These are phyloP conservation scores for Cyanocitta stelleri DNA, from an alignment of 2,113 vertebrate genomes.

Conservation along the genomic window DNA sequence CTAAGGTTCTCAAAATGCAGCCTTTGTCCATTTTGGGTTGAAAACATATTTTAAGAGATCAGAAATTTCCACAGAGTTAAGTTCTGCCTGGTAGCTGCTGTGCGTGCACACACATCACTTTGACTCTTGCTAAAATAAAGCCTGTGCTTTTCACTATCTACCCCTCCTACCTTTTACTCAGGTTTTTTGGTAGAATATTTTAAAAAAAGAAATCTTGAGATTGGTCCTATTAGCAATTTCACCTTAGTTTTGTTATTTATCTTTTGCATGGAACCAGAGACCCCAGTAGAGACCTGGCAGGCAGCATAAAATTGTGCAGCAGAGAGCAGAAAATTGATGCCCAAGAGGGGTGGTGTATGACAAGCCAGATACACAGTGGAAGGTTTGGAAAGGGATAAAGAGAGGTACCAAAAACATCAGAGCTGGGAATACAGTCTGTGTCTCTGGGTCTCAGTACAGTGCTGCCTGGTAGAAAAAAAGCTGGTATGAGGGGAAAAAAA, in stretches of 20 bases:
- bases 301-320: not conserved
- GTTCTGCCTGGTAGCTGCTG: not conserved
- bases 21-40: not conserved
- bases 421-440: not conserved
- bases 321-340: not conserved
- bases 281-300: fast-evolving
- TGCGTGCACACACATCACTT: not conserved
- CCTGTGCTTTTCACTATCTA: not conserved
- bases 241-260: not conserved
- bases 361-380: not conserved
- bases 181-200: not conserved
- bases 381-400: not conserved
- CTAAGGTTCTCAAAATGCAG: not conserved
- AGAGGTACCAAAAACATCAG: not conserved
- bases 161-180: not conserved
- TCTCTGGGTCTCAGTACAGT: not conserved
- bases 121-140: not conserved
- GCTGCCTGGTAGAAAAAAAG: not conserved
- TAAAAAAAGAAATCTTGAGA: not conserved
- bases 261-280: not conserved
- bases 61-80: not conserved
- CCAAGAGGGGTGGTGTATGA: not conserved
- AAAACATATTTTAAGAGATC: not conserved
- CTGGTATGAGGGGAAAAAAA: not conserved
- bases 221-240: not conserved